A percentile compares a stretch with the other conserved stretches of the same genome.
These are phyloP conservation scores for Drosophila pullipes DNA, from an alignment of 2,888 invertebrate species.

Conservation along the genomic window DNA sequence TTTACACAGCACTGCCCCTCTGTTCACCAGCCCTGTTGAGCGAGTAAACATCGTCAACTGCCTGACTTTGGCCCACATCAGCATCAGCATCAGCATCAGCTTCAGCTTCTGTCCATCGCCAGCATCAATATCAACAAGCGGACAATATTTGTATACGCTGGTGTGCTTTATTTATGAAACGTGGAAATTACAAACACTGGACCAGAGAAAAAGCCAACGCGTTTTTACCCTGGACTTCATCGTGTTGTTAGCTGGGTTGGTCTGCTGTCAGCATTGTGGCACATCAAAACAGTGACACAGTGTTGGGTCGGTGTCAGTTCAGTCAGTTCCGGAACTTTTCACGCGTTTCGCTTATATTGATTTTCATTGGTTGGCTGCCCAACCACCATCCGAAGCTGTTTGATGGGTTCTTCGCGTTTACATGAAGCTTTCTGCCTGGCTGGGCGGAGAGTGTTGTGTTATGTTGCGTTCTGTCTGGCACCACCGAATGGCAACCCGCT, in stretches of 20 bases:
- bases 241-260: constrained; percentile 40
- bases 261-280: constrained; percentile 28
- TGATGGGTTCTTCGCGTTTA: constrained; percentile 20
- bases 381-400: constrained; percentile 9
- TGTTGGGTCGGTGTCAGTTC: constrained; percentile 10
- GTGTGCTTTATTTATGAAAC: constrained; percentile 77
- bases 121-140: constrained; percentile 73
- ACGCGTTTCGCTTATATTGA: constrained; percentile 69
- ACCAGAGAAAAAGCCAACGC: neutral
- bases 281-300: constrained; percentile 45
- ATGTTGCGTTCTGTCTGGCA: constrained; percentile 5
- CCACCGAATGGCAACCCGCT: constrained; percentile 15
- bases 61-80: constrained; percentile 56
- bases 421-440: constrained; percentile 45
- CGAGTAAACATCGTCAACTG: constrained; percentile 23
- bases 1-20: constrained; percentile 20
- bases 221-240: constrained; percentile 47
- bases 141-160: constrained; percentile 70
- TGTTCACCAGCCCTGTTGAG: constrained; percentile 1
- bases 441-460: constrained; percentile 23
- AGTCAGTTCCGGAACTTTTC: constrained; percentile 49
- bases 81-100: constrained; percentile 14
- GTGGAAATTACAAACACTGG: constrained; percentile 71
- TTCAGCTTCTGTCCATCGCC: constrained; percentile 12
- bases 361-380: constrained; percentile 51